These are phyloP conservation scores for Caligus rogercresseyi DNA, from an alignment of 1,140 invertebrate genomes.

Conservation along the genomic window DNA sequence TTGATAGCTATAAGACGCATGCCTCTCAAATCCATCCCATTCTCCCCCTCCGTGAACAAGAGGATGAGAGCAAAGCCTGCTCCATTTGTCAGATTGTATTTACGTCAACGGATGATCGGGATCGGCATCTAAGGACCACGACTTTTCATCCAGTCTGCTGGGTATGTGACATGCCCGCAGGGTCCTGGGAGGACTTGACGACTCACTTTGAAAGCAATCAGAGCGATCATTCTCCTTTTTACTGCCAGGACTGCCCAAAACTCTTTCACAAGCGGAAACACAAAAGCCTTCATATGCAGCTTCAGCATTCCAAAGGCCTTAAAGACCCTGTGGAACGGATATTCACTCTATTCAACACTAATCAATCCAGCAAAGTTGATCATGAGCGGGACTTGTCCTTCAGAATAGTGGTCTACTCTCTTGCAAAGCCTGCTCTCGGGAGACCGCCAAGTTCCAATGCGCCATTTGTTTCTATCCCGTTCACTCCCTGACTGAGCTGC, in stretches of 20 bases:
- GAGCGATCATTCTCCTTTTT: not conserved
- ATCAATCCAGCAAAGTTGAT: no score
- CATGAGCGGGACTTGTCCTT: no score
- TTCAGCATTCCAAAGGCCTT: not conserved
- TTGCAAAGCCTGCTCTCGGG: not conserved
- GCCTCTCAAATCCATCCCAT: not conserved
- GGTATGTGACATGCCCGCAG: not conserved
- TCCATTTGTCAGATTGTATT: not conserved
- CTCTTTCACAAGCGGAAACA: not conserved
- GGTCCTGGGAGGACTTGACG: not conserved
- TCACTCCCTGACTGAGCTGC: not conserved
- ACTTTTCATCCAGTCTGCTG: not conserved
- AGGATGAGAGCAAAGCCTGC: not conserved
- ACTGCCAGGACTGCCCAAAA: not conserved
- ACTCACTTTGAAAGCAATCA: not conserved
- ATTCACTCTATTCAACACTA: no score
- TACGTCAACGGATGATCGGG: not conserved
- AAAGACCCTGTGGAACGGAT: no score
- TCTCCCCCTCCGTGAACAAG: not conserved
- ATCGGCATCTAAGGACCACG: not conserved
- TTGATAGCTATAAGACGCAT: not conserved
- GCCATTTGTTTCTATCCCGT: not conserved
- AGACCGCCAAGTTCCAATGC: not conserved
- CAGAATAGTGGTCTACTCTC: no score
- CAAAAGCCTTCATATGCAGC: not conserved